phyloP scores from a whole-genome alignment of 2,797 vertebrate species.

The Nannoperca obscura region DNA sequence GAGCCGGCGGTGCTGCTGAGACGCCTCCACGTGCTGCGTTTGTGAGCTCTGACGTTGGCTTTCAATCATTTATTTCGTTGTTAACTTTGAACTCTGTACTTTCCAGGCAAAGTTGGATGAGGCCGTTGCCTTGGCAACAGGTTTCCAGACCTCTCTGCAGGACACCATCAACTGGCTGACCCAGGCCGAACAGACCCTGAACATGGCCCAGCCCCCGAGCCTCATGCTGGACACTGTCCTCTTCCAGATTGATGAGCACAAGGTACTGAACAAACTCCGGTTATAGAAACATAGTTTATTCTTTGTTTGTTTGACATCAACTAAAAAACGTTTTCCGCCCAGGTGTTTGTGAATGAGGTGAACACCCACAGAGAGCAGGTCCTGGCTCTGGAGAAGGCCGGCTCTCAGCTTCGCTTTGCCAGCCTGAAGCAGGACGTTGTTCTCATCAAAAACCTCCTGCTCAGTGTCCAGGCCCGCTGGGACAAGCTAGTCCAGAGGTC shows the following conservation, averaged over 20 bases:
- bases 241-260: slow-evolving; percentile 98
- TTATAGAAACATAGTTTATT: background rate
- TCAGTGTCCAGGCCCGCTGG: slow-evolving; percentile 98
- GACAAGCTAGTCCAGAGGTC: slow-evolving; percentile 98
- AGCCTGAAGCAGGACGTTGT: slow-evolving; percentile 99
- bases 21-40: background rate
- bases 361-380: slow-evolving; percentile 97
- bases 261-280: slow-evolving; percentile 81
- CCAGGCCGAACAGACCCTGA: slow-evolving; percentile 95
- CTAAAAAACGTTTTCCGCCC: slow-evolving; percentile 5
- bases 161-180: slow-evolving; percentile 99
- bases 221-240: slow-evolving; percentile 94
- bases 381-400: slow-evolving; percentile 95
- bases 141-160: slow-evolving; percentile 97
- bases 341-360: slow-evolving; percentile 99
- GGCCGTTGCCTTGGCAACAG: slow-evolving; percentile 91
- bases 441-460: slow-evolving; percentile 97
- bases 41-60: background rate
- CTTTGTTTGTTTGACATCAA: background rate
- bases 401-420: slow-evolving; percentile 96
- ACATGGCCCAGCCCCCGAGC: slow-evolving; percentile 92
- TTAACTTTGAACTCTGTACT: background rate
- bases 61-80: background rate
- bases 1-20: background rate
- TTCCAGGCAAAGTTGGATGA: slow-evolving; percentile 94